These are phyloP conservation scores for Euura lappo DNA, from an alignment of 1,140 invertebrate genomes.

Conservation along the genomic window DNA sequence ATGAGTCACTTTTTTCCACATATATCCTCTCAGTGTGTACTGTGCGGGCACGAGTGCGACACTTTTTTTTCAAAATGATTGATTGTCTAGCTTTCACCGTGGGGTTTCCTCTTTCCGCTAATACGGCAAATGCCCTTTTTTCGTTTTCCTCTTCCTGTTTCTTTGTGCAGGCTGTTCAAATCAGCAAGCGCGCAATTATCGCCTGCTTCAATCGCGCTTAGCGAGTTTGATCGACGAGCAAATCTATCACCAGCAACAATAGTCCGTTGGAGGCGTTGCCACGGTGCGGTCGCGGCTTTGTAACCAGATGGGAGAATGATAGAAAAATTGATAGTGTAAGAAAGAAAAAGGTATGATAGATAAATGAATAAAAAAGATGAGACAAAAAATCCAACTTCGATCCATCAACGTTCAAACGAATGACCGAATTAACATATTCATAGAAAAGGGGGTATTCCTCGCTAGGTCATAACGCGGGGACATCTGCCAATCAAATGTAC, in stretches of 20 bases:
- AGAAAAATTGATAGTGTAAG: too few species aligned
- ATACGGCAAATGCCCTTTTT: background rate
- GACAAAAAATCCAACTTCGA: too few species aligned
- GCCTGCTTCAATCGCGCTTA: background rate
- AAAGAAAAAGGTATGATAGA: too few species aligned
- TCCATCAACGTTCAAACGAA: background rate
- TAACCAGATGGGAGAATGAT: too few species aligned
- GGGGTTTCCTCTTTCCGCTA: background rate
- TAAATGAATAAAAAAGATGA: too few species aligned
- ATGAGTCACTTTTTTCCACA: too few species aligned
- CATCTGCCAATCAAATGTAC: background rate
- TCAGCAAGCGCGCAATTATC: background rate
- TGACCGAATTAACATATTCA: conserved; percentile 4
- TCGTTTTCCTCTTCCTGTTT: background rate
- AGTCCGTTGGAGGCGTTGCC: background rate
- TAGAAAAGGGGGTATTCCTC: background rate
- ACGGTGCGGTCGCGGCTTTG: too few species aligned
- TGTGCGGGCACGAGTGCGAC: background rate
- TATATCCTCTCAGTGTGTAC: too few species aligned
- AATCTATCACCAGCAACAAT: background rate
- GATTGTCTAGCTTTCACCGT: background rate
- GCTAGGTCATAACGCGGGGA: background rate
- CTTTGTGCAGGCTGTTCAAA: background rate
- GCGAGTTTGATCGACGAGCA: background rate
- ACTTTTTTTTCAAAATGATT: background rate